phyloP scores from a whole-genome alignment of 2,113 vertebrate genomes.

The Ascaphus truei region DNA sequence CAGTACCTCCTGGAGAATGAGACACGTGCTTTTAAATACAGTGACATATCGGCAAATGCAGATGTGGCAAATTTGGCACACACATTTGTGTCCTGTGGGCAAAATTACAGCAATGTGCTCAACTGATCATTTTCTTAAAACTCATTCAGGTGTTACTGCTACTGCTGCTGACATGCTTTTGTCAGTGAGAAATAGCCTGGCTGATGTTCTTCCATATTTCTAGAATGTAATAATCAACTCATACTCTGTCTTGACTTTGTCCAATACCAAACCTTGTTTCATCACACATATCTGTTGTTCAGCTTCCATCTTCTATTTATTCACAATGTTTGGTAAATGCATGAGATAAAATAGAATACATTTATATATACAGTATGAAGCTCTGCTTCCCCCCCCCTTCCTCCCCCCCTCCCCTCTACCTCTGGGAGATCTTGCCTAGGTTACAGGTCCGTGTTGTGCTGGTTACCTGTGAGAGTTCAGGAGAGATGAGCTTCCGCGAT shows the following conservation, averaged over 20 bases:
- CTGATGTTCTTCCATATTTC: background rate
- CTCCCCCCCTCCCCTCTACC: too few species aligned
- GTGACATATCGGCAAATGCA: background rate
- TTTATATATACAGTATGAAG: background rate
- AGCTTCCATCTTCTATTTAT: background rate
- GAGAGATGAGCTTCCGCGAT: too few species aligned
- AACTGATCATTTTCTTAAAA: background rate
- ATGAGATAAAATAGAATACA: background rate
- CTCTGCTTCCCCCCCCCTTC: too few species aligned
- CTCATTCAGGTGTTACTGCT: background rate
- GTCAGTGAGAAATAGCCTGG: background rate
- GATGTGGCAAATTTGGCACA: background rate
- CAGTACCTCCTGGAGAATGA: too few species aligned
- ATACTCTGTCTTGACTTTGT: background rate
- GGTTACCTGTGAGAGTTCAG: too few species aligned
- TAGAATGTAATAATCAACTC: too few species aligned
- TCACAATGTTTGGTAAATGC: background rate
- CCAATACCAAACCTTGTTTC: background rate
- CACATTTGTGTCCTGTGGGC: background rate
- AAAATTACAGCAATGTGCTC: background rate
- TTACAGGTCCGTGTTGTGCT: too few species aligned
- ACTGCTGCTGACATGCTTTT: background rate
- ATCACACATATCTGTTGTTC: background rate
- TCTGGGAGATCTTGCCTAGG: too few species aligned
- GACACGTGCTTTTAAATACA: too few species aligned